These are phyloP conservation scores for Leucoma salicis DNA, from an alignment of 2,888 invertebrate genomes.

Conservation along the genomic window DNA sequence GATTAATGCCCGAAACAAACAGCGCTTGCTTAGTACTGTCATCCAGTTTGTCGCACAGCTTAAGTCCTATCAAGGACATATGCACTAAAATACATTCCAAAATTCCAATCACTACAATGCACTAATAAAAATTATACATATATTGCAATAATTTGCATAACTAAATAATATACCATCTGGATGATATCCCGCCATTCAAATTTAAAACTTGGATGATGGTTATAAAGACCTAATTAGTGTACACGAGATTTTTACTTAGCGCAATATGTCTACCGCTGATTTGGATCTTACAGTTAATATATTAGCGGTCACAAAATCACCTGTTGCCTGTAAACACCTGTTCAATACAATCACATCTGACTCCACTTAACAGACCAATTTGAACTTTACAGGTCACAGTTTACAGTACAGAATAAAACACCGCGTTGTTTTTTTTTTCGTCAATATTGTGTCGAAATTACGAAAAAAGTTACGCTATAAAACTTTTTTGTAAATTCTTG, in stretches of 20 bases:
- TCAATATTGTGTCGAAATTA: slow-evolving; percentile 56
- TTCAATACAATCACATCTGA: slow-evolving; percentile 77
- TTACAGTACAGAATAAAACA: slow-evolving; percentile 28
- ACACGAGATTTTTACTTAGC: slow-evolving; percentile 42
- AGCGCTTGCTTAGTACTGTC: slow-evolving; percentile 23
- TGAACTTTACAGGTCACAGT: neutral
- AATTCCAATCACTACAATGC: slow-evolving; percentile 43
- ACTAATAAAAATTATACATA: slow-evolving; percentile 18
- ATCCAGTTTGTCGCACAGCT: slow-evolving; percentile 24
- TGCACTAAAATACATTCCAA: slow-evolving; percentile 36
- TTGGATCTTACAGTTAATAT: slow-evolving; percentile 70
- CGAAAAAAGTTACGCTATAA: slow-evolving; percentile 40
- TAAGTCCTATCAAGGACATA: slow-evolving; percentile 30
- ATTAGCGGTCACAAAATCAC: slow-evolving; percentile 77
- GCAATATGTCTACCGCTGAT: slow-evolving; percentile 68
- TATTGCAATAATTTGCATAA: slow-evolving; percentile 41
- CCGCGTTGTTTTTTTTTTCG: slow-evolving; percentile 30
- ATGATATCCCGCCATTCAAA: too few relatives aligned
- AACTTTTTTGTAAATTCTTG: slow-evolving; percentile 51
- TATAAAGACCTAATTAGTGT: slow-evolving; percentile 28
- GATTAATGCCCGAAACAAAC: slow-evolving; percentile 24
- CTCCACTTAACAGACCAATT: slow-evolving; percentile 33
- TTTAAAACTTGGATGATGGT: slow-evolving; percentile 16
- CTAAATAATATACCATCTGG: slow-evolving; percentile 49
- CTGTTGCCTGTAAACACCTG: slow-evolving; percentile 74